Base-by-base conservation (phyloP, 2,888 invertebrate species). In the Aphrophora alni region DNA sequence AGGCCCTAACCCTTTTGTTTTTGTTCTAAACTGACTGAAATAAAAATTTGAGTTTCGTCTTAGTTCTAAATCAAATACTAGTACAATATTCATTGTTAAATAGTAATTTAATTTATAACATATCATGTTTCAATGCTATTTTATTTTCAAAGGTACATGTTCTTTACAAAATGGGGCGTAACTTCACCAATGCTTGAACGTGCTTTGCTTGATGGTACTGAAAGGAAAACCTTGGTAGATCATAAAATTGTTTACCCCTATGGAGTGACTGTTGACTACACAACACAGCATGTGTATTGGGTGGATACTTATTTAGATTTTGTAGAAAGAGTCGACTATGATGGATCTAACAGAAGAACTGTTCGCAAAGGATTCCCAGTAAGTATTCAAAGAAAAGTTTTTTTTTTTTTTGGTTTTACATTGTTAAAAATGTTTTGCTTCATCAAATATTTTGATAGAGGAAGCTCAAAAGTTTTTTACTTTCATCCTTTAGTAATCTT, bases 261-360 rank as follows among this genome's bases (percentile, higher is more conserved):
- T 84, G 93, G 93, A 80, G 90, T 95, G 38, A 90, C 94, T 24
- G 90, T 94, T 76, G 96, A 96, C 89, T 91, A 92, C 84, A 92
- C 95, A 51, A 91, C 91, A 76, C 90, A 92, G 85, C 91, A 91
- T 86, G 91, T 95, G 26, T 95, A 94, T 88, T 95, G 95, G 95
- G 92, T 93, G 78, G 96, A 96, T 88, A 92, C 92, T 8, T 95
- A 94, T 88, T 90, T 95, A 85, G 95, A 95, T 89, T 92, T 92
- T 85, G 91, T 96, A 5, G 95, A 96, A 88, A 90, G 94, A 82
- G 92, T 94, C 26, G 92, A 95, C 89, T 96, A 96, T 88, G 91
- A 93, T 86, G 96, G 95, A 12, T 88, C 88, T 21, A 91, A 92
- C 86, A 90, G 95, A 79, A 89, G 88, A 86, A 93, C 93, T 5